Evolutionary conservation across 2,888 invertebrate genomes (phyloP).

Genomic region (Clivina fossor): DNA sequence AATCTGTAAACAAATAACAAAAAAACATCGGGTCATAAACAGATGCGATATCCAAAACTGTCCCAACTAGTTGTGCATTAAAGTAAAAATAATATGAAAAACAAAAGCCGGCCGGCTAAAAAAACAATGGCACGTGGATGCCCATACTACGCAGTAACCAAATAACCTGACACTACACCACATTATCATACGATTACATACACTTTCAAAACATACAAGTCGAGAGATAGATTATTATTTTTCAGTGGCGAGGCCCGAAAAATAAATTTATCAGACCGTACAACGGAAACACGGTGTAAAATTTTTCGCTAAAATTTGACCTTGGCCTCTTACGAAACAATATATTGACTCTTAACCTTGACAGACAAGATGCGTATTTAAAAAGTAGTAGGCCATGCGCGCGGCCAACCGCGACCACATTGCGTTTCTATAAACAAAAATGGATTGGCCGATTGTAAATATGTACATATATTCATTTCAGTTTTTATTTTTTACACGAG

Average conservation of each 20-base stretch:
- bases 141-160: too few species aligned
- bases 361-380: constrained; percentile 33
- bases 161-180: too few species aligned
- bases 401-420: not conserved
- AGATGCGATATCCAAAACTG: too few species aligned
- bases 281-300: constrained; percentile 30
- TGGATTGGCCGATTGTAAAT: not conserved
- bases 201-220: too few species aligned
- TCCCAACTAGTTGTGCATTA: too few species aligned
- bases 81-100: too few species aligned
- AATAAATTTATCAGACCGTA: constrained; percentile 19
- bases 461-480: constrained; percentile 25
- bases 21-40: too few species aligned
- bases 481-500: constrained; percentile 28
- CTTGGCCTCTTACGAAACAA: constrained; percentile 45
- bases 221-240: too few species aligned
- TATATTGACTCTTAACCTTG: constrained; percentile 44
- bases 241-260: not conserved
- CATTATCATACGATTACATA: too few species aligned
- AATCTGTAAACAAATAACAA: too few species aligned
- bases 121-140: too few species aligned
- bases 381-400: constrained; percentile 10
- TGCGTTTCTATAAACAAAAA: not conserved
- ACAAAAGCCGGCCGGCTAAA: too few species aligned
- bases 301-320: constrained; percentile 31